A percentile compares a stretch with the other conserved stretches of the same genome.
These are phyloP conservation scores for Butorides virescens DNA, from an alignment of 2,113 vertebrate species.

Conservation along the genomic window DNA sequence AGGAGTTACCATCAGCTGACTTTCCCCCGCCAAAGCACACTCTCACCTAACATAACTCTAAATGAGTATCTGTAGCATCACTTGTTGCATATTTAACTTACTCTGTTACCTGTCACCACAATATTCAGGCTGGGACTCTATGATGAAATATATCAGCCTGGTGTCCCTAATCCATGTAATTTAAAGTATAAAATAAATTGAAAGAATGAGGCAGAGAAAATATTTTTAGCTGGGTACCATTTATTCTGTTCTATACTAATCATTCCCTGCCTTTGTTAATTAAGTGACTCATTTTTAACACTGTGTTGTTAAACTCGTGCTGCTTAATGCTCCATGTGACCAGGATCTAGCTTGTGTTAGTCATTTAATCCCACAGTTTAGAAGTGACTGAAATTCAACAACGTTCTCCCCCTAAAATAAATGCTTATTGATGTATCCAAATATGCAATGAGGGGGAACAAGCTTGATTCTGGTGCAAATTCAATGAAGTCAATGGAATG, in stretches of 20 bases:
- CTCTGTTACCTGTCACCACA: background rate
- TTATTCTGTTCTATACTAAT: constrained; percentile 13
- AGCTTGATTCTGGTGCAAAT: background rate
- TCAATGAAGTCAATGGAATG: background rate
- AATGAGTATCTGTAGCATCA: background rate
- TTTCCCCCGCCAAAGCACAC: background rate
- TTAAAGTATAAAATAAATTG: background rate
- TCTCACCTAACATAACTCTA: background rate
- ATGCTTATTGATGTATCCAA: background rate
- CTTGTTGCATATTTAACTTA: background rate
- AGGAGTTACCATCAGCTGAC: background rate
- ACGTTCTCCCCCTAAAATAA: background rate
- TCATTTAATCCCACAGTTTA: constrained; percentile 12
- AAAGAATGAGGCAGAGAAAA: background rate
- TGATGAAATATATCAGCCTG: background rate
- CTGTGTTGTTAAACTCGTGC: background rate
- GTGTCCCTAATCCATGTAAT: background rate
- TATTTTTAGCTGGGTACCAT: background rate
- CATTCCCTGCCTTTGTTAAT: constrained; percentile 1
- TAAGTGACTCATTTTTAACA: constrained; percentile 44
- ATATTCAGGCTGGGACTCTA: background rate
- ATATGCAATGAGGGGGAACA: background rate
- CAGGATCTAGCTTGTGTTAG: background rate
- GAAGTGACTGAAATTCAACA: constrained; percentile 7
- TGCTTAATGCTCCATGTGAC: constrained; percentile 8